phyloP scores from a whole-genome alignment of 2,797 vertebrate genomes.

The Argya squamiceps region DNA sequence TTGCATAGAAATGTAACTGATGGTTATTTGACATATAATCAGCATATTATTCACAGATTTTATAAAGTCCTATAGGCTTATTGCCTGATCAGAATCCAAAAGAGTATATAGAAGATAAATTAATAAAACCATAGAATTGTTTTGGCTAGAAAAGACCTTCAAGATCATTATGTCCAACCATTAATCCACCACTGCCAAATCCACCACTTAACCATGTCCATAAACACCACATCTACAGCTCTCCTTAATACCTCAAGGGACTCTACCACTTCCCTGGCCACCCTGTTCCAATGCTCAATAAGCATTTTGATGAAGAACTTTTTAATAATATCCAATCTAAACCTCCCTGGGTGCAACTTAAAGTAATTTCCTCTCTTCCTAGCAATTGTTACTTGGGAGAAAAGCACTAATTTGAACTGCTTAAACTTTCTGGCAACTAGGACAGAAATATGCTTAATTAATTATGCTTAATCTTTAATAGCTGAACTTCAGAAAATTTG shows the following conservation, averaged over 20 bases:
- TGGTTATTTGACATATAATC: neutral
- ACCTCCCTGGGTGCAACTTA: neutral
- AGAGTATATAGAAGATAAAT: neutral
- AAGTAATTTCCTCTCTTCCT: neutral
- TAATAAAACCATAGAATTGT: neutral
- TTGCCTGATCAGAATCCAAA: neutral
- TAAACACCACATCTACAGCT: neutral
- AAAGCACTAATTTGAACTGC: neutral
- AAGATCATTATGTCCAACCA: neutral
- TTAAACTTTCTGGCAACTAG: neutral
- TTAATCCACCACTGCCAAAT: neutral
- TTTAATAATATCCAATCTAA: neutral
- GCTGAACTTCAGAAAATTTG: neutral
- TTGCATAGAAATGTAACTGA: neutral
- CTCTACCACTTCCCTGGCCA: neutral
- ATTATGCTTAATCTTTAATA: neutral
- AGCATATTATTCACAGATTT: neutral
- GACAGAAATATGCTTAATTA: neutral
- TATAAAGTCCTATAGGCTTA: neutral
- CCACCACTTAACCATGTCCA: neutral
- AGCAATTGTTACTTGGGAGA: neutral
- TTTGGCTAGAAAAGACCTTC: neutral
- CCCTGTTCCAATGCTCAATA: neutral
- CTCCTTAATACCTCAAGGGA: neutral
- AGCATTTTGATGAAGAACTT: neutral